A percentile compares a stretch with the other conserved stretches of the same genome.
Conservation (phyloP, 2,797 vertebrate species). For the Sebastes reedi region DNA sequence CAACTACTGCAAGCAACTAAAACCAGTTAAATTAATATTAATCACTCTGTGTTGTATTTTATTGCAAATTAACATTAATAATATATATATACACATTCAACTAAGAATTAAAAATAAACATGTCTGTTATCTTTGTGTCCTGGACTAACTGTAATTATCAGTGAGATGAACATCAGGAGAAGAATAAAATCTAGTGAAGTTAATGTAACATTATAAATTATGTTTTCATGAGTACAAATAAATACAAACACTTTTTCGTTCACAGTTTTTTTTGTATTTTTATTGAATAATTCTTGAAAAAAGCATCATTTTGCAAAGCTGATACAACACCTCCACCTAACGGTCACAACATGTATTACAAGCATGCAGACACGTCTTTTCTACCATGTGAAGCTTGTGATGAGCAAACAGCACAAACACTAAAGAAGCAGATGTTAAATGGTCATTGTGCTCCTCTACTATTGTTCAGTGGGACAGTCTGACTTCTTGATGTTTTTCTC, state of each 20-base stretch:
- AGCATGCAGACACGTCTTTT: not conserved
- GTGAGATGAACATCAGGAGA: no score
- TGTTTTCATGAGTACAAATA: not conserved
- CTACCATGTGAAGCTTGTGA: not conserved
- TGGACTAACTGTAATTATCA: no score
- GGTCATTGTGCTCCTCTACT: conserved; percentile 26
- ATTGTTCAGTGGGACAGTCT: conserved; percentile 31
- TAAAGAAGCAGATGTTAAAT: conserved; percentile 8
- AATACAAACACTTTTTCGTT: not conserved
- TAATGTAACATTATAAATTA: not conserved
- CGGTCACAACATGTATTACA: not conserved
- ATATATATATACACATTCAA: not conserved
- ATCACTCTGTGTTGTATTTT: no score
- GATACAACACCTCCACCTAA: conserved; percentile 4
- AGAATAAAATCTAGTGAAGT: no score
- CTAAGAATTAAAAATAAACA: not conserved
- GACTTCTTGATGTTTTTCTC: conserved; percentile 56
- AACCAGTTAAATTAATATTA: no score
- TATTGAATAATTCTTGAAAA: not conserved
- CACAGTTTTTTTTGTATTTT: not conserved
- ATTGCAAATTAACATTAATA: no score
- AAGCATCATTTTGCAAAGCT: not conserved
- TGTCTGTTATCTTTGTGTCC: not conserved
- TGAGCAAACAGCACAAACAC: conserved; percentile 26
- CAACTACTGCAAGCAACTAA: no score